These are phyloP conservation scores for Synanceia verrucosa DNA, from an alignment of 2,797 vertebrate species.

Conservation along the genomic window DNA sequence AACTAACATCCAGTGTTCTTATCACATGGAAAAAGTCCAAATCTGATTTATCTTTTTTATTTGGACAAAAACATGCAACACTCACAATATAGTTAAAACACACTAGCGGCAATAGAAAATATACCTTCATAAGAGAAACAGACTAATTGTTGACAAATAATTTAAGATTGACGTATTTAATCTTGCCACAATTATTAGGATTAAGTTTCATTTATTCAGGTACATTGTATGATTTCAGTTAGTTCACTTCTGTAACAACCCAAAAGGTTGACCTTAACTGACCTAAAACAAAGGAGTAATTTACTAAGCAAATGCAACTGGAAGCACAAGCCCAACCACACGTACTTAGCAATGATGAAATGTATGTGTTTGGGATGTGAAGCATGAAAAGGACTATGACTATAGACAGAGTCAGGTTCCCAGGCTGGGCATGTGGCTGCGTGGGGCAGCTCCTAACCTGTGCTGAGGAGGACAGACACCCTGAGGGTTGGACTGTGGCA, in stretches of 20 bases:
- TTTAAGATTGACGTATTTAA: neutral
- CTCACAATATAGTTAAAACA: neutral
- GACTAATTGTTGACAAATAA: neutral
- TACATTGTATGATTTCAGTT: neutral
- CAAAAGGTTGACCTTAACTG: too few relatives aligned
- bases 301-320: neutral
- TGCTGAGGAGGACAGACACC: conserved; percentile 60
- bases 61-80: neutral
- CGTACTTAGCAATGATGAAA: conserved; percentile 9
- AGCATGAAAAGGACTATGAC: conserved; percentile 35
- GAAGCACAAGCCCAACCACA: neutral
- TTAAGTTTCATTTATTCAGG: neutral
- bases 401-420: conserved; percentile 38
- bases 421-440: conserved; percentile 48
- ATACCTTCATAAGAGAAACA: neutral
- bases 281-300: neutral
- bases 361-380: conserved; percentile 22
- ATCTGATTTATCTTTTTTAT: neutral
- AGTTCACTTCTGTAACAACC: neutral
- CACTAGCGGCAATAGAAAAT: neutral
- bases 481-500: conserved; percentile 61
- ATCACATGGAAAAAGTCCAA: neutral
- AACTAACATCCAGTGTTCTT: conserved; percentile 16
- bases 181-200: neutral
- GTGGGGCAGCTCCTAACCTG: conserved; percentile 72